Evolutionary conservation across 2,113 vertebrate species (phyloP).

Genomic region (Acinonyx jubatus): DNA sequence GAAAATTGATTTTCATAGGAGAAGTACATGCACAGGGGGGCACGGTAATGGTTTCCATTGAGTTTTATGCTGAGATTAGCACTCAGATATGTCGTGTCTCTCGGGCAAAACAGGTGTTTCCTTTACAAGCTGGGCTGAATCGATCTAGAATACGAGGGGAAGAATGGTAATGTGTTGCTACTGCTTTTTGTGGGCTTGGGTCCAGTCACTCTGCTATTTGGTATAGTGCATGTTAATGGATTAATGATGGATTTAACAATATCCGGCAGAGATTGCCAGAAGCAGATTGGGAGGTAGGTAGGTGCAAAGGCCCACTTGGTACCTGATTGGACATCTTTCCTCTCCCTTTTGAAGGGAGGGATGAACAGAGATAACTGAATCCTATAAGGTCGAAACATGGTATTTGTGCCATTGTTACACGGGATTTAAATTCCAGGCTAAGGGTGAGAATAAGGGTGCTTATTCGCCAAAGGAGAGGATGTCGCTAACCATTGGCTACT

Average conservation of each 20-base stretch:
- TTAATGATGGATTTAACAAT: neutral
- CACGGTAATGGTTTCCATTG: neutral
- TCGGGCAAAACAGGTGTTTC: neutral
- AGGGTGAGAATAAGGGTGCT: neutral
- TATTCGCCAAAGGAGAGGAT: neutral
- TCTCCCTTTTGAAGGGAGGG: neutral
- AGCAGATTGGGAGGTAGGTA: neutral
- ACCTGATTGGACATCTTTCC: neutral
- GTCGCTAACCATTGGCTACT: accelerated
- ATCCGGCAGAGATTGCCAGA: neutral
- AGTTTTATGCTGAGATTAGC: neutral
- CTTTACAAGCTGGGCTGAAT: neutral
- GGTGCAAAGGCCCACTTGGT: neutral
- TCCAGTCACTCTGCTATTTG: neutral
- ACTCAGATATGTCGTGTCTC: neutral
- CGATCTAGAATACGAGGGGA: neutral
- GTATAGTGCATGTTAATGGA: neutral
- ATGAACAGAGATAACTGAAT: too few species aligned
- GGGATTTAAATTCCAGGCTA: neutral
- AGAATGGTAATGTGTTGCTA: neutral
- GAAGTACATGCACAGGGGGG: neutral
- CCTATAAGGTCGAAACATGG: too few species aligned
- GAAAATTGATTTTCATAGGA: neutral
- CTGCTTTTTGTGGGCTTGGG: neutral
- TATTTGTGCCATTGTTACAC: neutral